These are phyloP conservation scores for Keiferia lycopersicella DNA, from an alignment of 2,888 invertebrate species.

Conservation along the genomic window DNA sequence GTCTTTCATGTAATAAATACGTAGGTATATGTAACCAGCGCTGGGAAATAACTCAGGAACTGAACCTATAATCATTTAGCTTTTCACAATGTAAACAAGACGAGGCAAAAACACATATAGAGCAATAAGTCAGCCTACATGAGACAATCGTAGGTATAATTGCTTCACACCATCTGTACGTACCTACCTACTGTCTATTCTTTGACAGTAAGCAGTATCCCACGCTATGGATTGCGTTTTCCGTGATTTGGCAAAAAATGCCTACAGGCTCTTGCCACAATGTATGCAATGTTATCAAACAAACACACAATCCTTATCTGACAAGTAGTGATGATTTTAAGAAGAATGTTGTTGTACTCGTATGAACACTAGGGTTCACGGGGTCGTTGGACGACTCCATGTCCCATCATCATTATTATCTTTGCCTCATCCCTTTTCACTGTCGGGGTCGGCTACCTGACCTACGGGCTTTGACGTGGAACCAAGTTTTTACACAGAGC, in stretches of 20 bases:
- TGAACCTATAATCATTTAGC: background rate
- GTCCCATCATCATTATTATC: no score
- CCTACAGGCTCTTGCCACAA: no score
- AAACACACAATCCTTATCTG: no score
- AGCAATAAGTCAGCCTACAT: background rate
- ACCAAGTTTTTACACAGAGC: no score
- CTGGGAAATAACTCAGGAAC: slow-evolving; percentile 5
- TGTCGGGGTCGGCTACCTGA: no score
- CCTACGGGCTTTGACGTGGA: no score
- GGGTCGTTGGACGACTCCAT: no score
- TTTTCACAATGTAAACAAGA: slow-evolving; percentile 3
- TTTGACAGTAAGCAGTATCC: background rate
- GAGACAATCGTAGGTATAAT: background rate
- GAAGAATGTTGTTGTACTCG: no score
- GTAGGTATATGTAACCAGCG: background rate
- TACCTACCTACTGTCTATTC: background rate
- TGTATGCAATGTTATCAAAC: no score
- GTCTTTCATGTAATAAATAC: background rate
- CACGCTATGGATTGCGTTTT: slow-evolving; percentile 11
- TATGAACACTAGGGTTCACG: no score
- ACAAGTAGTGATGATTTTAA: no score
- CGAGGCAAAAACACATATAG: background rate
- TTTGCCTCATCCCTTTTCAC: no score
- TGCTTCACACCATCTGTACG: slow-evolving; percentile 7
- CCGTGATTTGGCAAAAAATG: slow-evolving; percentile 10